Base-by-base conservation (phyloP, 2,797 vertebrate species). In the Enteromius thamalakanensis region DNA sequence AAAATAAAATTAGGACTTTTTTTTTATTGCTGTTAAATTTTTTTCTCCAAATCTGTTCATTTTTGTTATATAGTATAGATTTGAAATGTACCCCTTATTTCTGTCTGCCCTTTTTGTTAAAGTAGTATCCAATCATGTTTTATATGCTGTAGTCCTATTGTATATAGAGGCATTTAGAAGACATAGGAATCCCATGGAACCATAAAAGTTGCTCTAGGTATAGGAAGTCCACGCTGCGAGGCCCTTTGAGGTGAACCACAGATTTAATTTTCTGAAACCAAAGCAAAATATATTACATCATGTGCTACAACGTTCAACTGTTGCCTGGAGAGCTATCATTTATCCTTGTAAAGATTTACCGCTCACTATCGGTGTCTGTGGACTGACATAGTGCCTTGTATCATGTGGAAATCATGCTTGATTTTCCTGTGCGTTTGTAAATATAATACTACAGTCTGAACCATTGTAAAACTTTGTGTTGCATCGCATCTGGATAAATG, bases 251-350 rank as follows among this genome's bases (percentile, higher is more conserved):
- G 85, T 83, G 51, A 86, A 85, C 87, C 87, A 72, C 83, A 86
- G 60, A 86, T 86, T 86, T 75, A 83, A 86, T 88, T 88, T 83
- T 81, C 34, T 83, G 81, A 79, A 88, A 88, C 80, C 83, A 81
- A 84, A 88, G 82, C 67, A 32, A 83, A 81, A 85, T 85, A 68
- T 81, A 85, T 82, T 65, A 76, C 74, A 82, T 85, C 70, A 70
- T 69, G 79, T 77, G 68, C 68, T 80, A 45, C 81, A 85, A 62
- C 40, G 21, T 76, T 77, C 76, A 81, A 78, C 79, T 72, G 74
- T 78, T 85, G 84, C 84, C 84, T 85, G 75, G 84, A 85, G 84
- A 78, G 84, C 74, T 71, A 83, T 85, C 86, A 83, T 85, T 85
- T 83, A 85, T 87, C 86, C 76, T 40, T 62, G 45, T 65, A 75